These are phyloP conservation scores for Prionailurus viverrinus DNA, from an alignment of 2,113 vertebrate genomes.

Conservation along the genomic window DNA sequence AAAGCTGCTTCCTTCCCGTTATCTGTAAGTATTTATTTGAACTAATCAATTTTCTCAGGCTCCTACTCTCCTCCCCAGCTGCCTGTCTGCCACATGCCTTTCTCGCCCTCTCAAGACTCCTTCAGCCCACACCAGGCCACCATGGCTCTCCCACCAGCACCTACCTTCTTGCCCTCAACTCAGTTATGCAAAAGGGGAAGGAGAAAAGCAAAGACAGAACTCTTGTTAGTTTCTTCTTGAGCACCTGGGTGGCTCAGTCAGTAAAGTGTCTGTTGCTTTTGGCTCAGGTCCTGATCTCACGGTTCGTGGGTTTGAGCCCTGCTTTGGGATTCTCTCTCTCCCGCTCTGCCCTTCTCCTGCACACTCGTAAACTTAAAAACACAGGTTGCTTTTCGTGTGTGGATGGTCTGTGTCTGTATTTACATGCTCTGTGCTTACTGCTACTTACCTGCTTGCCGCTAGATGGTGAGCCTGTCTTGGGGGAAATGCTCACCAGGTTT, in stretches of 20 bases:
- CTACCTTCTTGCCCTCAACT: neutral
- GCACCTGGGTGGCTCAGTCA: too few relatives aligned
- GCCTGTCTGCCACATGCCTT: neutral
- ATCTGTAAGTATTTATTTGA: neutral
- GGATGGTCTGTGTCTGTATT: neutral
- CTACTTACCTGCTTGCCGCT: neutral
- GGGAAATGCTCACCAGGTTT: neutral
- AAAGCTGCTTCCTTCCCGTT: neutral
- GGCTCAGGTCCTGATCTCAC: too few relatives aligned
- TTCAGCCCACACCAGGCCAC: neutral
- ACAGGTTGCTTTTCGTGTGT: neutral
- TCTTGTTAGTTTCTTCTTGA: neutral
- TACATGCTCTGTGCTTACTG: neutral
- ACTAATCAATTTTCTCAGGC: neutral
- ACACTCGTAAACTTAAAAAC: neutral
- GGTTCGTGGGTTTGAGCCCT: too few relatives aligned
- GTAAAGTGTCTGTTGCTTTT: too few relatives aligned
- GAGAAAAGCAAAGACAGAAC: neutral
- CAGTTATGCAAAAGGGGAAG: neutral
- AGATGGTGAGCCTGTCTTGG: neutral
- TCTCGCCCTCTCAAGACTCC: neutral
- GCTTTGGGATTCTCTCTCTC: too few relatives aligned
- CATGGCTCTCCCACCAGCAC: neutral
- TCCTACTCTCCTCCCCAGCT: neutral
- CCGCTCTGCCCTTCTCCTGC: too few relatives aligned